Evolutionary conservation across 2,888 invertebrate genomes (phyloP).

Genomic region (Limnephilus rhombicus): DNA sequence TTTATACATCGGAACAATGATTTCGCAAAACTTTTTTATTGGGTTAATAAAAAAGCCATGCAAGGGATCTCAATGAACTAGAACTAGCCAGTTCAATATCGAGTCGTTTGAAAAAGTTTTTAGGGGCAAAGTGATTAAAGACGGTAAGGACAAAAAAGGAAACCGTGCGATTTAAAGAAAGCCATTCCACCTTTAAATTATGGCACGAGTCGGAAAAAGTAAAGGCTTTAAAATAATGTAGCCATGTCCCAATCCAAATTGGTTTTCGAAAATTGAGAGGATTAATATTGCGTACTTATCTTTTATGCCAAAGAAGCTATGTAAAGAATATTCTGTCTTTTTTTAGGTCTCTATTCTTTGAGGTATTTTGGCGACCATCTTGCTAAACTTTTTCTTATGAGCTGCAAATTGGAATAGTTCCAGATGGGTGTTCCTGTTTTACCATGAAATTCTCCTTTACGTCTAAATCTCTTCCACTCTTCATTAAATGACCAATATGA

Average conservation of each 20-base stretch:
- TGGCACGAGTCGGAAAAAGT: neutral
- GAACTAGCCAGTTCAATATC: neutral
- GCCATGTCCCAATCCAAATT: neutral
- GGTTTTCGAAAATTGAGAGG: neutral
- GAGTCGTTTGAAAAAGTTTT: neutral
- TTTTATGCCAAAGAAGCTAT: neutral
- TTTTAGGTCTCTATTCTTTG: neutral
- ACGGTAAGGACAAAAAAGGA: conserved; percentile 8
- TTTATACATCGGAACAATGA: conserved; percentile 36
- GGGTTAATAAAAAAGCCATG: conserved; percentile 35
- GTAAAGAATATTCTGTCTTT: neutral
- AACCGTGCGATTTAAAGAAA: neutral
- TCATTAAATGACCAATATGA: neutral
- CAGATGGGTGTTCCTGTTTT: neutral
- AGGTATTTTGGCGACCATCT: neutral
- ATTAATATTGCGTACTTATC: neutral
- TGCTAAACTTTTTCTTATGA: neutral
- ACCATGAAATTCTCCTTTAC: neutral
- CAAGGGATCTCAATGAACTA: conserved; percentile 29
- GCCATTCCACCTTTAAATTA: neutral
- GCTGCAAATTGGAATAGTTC: neutral
- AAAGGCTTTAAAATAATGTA: conserved; percentile 5
- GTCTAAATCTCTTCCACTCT: neutral
- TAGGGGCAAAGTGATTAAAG: conserved; percentile 34
- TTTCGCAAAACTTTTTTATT: conserved; percentile 20